These are phyloP conservation scores for Alethe diademata DNA, from an alignment of 2,113 vertebrate species.

Conservation along the genomic window DNA sequence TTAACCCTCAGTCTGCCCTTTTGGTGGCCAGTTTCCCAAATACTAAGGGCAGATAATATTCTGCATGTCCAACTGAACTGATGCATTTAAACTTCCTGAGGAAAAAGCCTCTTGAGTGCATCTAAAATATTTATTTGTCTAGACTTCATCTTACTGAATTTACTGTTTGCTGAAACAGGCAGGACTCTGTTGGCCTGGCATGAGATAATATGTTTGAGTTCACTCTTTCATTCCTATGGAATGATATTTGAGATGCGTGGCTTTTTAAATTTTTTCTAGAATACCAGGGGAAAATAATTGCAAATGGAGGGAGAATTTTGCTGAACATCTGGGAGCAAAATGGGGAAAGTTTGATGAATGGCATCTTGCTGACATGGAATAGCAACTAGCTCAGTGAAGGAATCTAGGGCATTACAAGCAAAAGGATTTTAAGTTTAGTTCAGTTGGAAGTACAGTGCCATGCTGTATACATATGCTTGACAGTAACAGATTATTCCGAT, in stretches of 20 bases:
- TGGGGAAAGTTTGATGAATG: conserved; percentile 33
- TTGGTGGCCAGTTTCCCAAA: neutral
- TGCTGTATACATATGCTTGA: neutral
- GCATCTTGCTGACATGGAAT: conserved; percentile 31
- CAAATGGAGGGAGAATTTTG: neutral
- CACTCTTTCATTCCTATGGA: neutral
- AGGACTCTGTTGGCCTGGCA: neutral
- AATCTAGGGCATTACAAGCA: neutral
- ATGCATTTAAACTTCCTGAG: conserved; percentile 25
- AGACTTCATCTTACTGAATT: conserved; percentile 21
- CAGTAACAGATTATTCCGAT: neutral
- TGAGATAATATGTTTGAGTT: conserved; percentile 18
- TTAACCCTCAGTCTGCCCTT: conserved; percentile 30
- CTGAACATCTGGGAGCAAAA: conserved; percentile 43
- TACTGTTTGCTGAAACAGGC: conserved; percentile 17
- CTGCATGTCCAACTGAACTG: conserved; percentile 5
- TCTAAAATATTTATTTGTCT: conserved; percentile 47
- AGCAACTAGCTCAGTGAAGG: neutral
- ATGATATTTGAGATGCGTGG: conserved; percentile 16
- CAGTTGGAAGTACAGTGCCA: neutral
- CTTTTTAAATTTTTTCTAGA: neutral
- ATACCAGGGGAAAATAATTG: conserved; percentile 15
- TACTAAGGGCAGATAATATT: neutral
- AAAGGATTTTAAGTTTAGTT: neutral
- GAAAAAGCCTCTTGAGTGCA: conserved; percentile 16